Evolutionary conservation across 2,888 invertebrate species (phyloP), one percentile per base, ranked within the genome.

Genomic region (Pyrrhosoma nymphula): DNA sequence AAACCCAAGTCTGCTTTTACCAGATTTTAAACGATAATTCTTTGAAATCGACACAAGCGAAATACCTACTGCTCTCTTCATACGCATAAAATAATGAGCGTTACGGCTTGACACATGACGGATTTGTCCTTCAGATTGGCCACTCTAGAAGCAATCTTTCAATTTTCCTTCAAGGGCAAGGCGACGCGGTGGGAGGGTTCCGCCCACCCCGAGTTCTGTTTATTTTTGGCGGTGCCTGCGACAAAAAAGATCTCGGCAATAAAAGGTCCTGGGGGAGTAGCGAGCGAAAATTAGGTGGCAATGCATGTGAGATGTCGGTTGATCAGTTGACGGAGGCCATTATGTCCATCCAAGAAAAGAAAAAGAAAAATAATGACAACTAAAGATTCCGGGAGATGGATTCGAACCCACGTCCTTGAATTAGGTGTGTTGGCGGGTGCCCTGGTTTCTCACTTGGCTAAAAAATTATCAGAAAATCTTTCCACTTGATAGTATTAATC

Each of bases 81-180:
- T 20, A 20, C 18, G 60, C 60, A 60, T 14, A 12, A 60, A 60
- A 60, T 10, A 60, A 60, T 60, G 60, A 60, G 12, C 18, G 60
- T 14, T 8, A 16, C 60, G 18, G 69, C 69, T 20, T 69, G 69
- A 26, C 69, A 69, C 69, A 8, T 2, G 26, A 26, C n/a, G 69
- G 69, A 4, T 20, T 1, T 69, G 69, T 26, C 69, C 69, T 69
- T 69, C 69, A 35, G 26, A 82, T 30, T 35, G 82, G 35, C 82
- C 35, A 82, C 82, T 82, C 82, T 8, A 35, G 26, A 82, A 82
- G 10, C 18, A 82, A 14, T 82, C 30, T 35, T 14, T 82, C 12
- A 82, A 82, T 82, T 35, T 35, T 14, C 30, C 26, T 82, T 82
- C 82, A 82, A 82, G 82, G 82, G 82, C 82, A 82, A 82, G 82